Evolutionary conservation across 2,888 invertebrate species (phyloP).

Genomic region (Andricus quercusramuli): DNA sequence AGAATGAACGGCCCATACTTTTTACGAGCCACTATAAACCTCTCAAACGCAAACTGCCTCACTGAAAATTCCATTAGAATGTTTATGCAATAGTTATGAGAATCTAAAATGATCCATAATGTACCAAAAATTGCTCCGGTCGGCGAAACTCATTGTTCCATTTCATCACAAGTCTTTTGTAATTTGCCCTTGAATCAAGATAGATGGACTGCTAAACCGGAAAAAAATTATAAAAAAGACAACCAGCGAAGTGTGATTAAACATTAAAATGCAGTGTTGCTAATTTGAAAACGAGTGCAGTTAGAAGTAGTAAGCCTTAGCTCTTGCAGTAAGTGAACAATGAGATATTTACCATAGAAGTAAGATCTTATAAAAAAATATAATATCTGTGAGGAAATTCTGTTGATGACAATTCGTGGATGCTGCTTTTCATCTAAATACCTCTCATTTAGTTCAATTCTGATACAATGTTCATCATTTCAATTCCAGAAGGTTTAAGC

Average conservation of each 20-base stretch:
- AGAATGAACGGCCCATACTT: slow-evolving; percentile 1
- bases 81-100: background rate
- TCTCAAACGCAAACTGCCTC: background rate
- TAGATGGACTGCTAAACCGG: background rate
- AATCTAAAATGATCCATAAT: background rate
- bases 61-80: slow-evolving; percentile 9
- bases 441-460: background rate
- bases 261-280: too few relatives aligned
- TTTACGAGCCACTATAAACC: slow-evolving; percentile 9
- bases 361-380: background rate
- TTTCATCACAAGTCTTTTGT: background rate
- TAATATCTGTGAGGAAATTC: background rate
- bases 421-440: background rate
- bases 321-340: background rate
- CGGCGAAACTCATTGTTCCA: background rate
- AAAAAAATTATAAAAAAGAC: background rate
- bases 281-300: too few relatives aligned
- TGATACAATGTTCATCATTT: too few relatives aligned
- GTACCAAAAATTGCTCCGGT: background rate
- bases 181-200: background rate
- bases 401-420: background rate
- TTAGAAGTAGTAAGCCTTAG: background rate
- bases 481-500: too few relatives aligned
- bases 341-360: background rate
- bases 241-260: too few relatives aligned